These are phyloP conservation scores for Nephrocerus scutellatus DNA, from an alignment of 2,888 invertebrate species.

Conservation along the genomic window DNA sequence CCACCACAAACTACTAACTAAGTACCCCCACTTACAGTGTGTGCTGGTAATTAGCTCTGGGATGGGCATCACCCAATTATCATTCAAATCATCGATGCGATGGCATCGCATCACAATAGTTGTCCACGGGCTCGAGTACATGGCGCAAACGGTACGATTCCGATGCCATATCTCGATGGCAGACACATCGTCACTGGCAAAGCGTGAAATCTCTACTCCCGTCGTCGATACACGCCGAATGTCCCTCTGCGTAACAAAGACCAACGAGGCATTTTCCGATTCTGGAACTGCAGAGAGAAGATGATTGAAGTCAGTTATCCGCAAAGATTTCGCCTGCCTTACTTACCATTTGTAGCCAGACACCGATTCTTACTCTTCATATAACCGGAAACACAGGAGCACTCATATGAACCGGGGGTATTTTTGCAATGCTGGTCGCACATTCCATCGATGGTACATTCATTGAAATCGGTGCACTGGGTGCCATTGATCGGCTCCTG, in stretches of 20 bases:
- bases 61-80: slow-evolving; percentile 53
- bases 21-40: slow-evolving; percentile 51
- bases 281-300: slow-evolving; percentile 54
- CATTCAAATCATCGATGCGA: slow-evolving; percentile 57
- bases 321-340: too few relatives aligned
- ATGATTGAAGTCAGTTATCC: slow-evolving; percentile 1
- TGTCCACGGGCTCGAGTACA: slow-evolving; percentile 53
- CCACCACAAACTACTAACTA: slow-evolving; percentile 16
- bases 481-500: slow-evolving; percentile 51
- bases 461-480: slow-evolving; percentile 67
- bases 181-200: slow-evolving; percentile 30
- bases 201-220: slow-evolving; percentile 45
- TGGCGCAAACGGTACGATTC: slow-evolving; percentile 64
- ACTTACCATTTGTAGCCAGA: slow-evolving; percentile 61
- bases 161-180: slow-evolving; percentile 62
- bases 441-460: slow-evolving; percentile 62
- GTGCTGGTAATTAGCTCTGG: slow-evolving; percentile 59
- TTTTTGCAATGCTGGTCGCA: slow-evolving; percentile 72
- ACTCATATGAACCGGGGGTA: slow-evolving; percentile 59
- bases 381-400: slow-evolving; percentile 70
- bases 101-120: slow-evolving; percentile 57
- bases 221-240: slow-evolving; percentile 57
- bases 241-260: slow-evolving; percentile 62
- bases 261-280: slow-evolving; percentile 56
- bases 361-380: slow-evolving; percentile 55